Evolutionary conservation across 2,797 vertebrate genomes (phyloP), one percentile per base, ranked within the genome.

Genomic region (Clarias laeviceps): DNA sequence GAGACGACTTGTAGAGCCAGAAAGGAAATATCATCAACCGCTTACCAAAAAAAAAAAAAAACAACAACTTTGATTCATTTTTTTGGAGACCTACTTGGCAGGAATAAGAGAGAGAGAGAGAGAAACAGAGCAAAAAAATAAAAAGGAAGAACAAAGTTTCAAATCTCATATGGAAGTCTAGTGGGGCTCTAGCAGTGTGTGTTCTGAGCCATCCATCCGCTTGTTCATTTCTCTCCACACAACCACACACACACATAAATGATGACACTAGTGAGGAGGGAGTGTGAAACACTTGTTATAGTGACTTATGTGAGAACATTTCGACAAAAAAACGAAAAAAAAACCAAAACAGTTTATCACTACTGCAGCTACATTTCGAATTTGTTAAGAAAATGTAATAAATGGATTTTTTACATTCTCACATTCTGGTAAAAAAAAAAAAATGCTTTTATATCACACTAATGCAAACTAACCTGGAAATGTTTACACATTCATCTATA

Each of bases 11-110:
- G 54, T 80, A 7, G 24, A 80, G n/a, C 9, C 34, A 45, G 24
- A 57, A 29, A 11, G 24, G 64, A 82, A 74, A 68, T 18, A 74
- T 20, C 59, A 34, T 74, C 45, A 56, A 37, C 78, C 59, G 34
- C 40, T 5, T 27, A 80, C 34, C 65, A 61, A 70, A 78, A 40
- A 40, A 40, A 7, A 45, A 45, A 11, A 45, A 8, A 45, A 2
- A 2, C 9, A 45, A 45, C 9, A 34, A 50, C 61, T 82, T 85
- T 85, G 79, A 85, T 85, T 74, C 62, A 6, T 45, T 45, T 45
- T 50, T 50, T 50, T 50, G 50, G 65, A 82, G 29, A 82, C 6
- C 3, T 20, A 9, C 22, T 29, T 45, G 14, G 64, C 6, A 18
- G 78, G n/a, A 50, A 34, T 0, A 34, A 4, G 15, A 74, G 18